Percentiles rank a stretch among this genome's conserved stretches.
Conservation (phyloP, 2,797 vertebrate species). For the Paguma larvata region DNA sequence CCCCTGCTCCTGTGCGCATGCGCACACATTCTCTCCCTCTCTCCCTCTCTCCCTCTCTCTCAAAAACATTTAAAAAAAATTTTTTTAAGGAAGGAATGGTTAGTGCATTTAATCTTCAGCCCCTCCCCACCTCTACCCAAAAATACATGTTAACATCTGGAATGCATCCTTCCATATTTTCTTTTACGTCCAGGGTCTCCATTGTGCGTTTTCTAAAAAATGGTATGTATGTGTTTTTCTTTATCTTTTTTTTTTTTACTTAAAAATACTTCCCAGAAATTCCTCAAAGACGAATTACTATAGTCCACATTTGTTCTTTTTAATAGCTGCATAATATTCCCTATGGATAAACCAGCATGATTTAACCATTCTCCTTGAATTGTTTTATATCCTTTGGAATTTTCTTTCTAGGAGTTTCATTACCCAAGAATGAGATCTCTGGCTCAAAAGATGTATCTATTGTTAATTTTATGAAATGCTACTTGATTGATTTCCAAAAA, state of each 20-base stretch:
- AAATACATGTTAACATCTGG: not conserved
- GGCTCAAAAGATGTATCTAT: not conserved
- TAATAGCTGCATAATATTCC: constrained; percentile 60
- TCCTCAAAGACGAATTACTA: constrained; percentile 36
- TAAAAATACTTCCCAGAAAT: not conserved
- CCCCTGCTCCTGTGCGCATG: too few species aligned
- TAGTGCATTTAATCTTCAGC: not conserved
- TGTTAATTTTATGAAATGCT: constrained; percentile 59
- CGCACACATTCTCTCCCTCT: too few species aligned
- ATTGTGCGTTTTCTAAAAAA: not conserved
- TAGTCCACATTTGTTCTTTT: constrained; percentile 45
- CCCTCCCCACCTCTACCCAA: not conserved
- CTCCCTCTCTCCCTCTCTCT: too few species aligned
- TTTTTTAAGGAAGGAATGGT: not conserved
- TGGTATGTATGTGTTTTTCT: not conserved
- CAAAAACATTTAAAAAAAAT: too few species aligned
- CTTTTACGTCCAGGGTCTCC: not conserved
- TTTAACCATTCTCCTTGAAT: constrained; percentile 48
- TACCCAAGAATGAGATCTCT: constrained; percentile 15
- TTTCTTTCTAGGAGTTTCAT: constrained; percentile 54
- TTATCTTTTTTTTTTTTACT: not conserved
- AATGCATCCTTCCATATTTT: not conserved
- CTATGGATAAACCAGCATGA: not conserved
- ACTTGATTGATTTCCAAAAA: not conserved
- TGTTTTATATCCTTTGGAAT: constrained; percentile 20